phyloP scores from a whole-genome alignment of 2,888 invertebrate species.

The Dromius quadrimaculatus region DNA sequence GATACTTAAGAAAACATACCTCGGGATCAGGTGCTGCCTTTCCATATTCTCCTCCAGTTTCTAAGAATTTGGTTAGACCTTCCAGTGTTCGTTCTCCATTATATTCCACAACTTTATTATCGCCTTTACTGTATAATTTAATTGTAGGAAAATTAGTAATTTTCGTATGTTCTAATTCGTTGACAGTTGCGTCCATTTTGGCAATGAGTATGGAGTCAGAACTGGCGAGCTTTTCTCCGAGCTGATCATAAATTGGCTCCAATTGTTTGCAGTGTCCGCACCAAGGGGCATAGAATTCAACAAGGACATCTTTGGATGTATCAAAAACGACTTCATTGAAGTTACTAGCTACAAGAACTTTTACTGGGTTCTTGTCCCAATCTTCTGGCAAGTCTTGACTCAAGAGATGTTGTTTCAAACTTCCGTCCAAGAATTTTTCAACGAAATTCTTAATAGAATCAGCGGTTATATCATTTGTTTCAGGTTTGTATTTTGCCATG shows the following conservation, averaged over 20 bases:
- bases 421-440: slow-evolving; percentile 89
- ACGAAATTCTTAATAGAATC: slow-evolving; percentile 86
- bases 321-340: slow-evolving; percentile 94
- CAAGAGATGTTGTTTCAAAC: slow-evolving; percentile 94
- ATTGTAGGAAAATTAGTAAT: slow-evolving; percentile 95
- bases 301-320: slow-evolving; percentile 89
- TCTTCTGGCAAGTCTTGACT: slow-evolving; percentile 95
- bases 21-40: slow-evolving; percentile 74
- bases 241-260: slow-evolving; percentile 95
- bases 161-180: slow-evolving; percentile 97
- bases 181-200: slow-evolving; percentile 98
- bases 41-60: slow-evolving; percentile 87
- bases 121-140: slow-evolving; percentile 92
- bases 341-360: slow-evolving; percentile 93
- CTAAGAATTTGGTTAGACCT: slow-evolving; percentile 93
- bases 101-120: slow-evolving; percentile 90
- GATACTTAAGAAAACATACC: slow-evolving; percentile 56
- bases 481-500: slow-evolving; percentile 98
- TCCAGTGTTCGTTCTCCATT: slow-evolving; percentile 95
- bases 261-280: slow-evolving; percentile 99
- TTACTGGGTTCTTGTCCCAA: slow-evolving; percentile 96
- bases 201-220: slow-evolving; percentile 88
- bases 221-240: slow-evolving; percentile 93
- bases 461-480: slow-evolving; percentile 76
- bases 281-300: slow-evolving; percentile 99